Percentiles rank a stretch among this genome's conserved stretches.
phyloP scores from a whole-genome alignment of 2,888 invertebrate species.

The Diploptera punctata region DNA sequence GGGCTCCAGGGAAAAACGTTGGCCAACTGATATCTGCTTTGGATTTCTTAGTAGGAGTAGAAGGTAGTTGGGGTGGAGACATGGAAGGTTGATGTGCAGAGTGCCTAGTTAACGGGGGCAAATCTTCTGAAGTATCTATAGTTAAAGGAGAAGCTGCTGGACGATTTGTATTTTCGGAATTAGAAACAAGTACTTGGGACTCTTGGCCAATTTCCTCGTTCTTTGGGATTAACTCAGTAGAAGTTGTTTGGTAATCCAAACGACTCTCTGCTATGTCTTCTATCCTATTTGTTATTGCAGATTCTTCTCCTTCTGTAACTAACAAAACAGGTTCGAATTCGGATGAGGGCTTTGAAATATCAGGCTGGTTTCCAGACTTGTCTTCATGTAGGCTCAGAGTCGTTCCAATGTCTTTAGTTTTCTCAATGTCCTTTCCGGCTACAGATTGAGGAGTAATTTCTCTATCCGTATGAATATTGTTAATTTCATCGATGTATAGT shows the following conservation, averaged over 20 bases:
- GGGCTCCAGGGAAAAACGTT: slow-evolving; percentile 35
- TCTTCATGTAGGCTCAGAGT: not conserved
- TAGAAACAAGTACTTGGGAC: too few species aligned
- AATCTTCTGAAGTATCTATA: not conserved
- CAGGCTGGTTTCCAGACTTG: not conserved
- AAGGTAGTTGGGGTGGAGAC: not conserved
- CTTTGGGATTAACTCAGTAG: not conserved
- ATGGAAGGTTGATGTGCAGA: not conserved
- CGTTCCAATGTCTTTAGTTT: too few species aligned
- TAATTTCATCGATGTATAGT: too few species aligned
- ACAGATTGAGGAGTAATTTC: too few species aligned
- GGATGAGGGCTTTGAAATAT: not conserved
- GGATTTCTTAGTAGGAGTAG: slow-evolving; percentile 7
- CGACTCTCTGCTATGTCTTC: not conserved
- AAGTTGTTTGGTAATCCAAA: slow-evolving; percentile 7
- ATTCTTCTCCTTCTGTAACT: not conserved
- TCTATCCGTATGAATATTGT: too few species aligned
- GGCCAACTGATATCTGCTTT: slow-evolving; percentile 42
- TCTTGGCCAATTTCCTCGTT: too few species aligned
- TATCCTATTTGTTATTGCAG: not conserved
- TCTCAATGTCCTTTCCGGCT: too few species aligned
- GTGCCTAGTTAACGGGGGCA: not conserved
- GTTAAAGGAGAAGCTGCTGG: not conserved
- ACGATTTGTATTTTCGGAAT: too few species aligned
- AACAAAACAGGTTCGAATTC: not conserved